Percentiles rank a stretch among this genome's conserved stretches.
phyloP scores from a whole-genome alignment of 2,113 vertebrate species.

The Acrocephalus arundinaceus region DNA sequence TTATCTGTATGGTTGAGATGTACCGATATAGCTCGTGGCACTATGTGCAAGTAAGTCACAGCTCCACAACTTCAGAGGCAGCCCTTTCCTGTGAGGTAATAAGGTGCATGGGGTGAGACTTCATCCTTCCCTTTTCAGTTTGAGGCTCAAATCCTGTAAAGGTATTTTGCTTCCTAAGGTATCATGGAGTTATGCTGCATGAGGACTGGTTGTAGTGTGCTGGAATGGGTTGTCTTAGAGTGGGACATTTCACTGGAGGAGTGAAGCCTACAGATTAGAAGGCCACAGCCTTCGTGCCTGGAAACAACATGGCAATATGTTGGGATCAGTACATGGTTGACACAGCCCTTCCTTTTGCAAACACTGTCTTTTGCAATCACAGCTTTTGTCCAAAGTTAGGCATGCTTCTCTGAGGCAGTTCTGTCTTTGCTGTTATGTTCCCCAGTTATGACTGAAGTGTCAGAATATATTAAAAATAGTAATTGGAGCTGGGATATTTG shows the following conservation, averaged over 20 bases:
- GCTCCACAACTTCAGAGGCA: background rate
- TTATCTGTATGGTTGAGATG: fast-evolving
- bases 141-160: background rate
- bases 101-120: background rate
- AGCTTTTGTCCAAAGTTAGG: background rate
- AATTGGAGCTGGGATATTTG: background rate
- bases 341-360: background rate
- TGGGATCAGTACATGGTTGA: background rate
- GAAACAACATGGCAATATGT: background rate
- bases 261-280: background rate
- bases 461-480: background rate
- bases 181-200: fast-evolving
- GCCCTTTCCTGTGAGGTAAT: background rate
- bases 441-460: background rate
- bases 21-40: fast-evolving
- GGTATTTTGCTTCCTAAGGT: background rate
- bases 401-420: background rate
- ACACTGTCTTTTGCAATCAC: background rate
- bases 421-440: background rate
- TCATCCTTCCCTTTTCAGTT: background rate
- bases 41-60: background rate
- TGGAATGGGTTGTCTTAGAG: background rate
- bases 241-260: background rate
- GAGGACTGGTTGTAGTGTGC: background rate
- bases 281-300: background rate